Evolutionary conservation across 2,888 invertebrate species (phyloP).

Genomic region (Rhamphomyia laevipes): DNA sequence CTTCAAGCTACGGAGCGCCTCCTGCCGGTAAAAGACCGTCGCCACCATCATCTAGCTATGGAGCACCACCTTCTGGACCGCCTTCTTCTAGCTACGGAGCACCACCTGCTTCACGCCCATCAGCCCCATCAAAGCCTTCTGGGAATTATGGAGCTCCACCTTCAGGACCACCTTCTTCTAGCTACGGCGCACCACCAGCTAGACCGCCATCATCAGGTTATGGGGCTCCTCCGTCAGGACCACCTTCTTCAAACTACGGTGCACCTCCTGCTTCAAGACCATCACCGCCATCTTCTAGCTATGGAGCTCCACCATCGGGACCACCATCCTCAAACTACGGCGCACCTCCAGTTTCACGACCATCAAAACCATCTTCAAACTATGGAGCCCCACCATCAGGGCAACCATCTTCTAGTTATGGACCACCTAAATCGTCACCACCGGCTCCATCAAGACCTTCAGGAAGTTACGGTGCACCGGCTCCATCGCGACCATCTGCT

Average conservation of each 20-base stretch:
- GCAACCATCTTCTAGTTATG: constrained; percentile 35
- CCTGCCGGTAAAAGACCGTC: constrained; percentile 14
- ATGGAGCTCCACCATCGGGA: constrained; percentile 37
- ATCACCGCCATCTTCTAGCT: constrained; percentile 41
- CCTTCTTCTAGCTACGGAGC: constrained; percentile 21
- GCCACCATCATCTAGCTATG: constrained; percentile 40
- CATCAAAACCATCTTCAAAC: constrained; percentile 21
- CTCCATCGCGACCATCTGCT: constrained; percentile 17
- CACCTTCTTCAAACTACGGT: constrained; percentile 29
- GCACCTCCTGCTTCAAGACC: constrained; percentile 25
- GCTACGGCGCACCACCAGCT: constrained; percentile 33
- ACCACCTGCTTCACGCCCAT: constrained; percentile 22
- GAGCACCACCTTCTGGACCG: constrained; percentile 29
- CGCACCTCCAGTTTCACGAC: constrained; percentile 35
- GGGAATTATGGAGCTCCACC: constrained; percentile 37
- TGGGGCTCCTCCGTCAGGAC: constrained; percentile 25
- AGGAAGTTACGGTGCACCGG: constrained; percentile 28
- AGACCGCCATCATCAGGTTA: constrained; percentile 32
- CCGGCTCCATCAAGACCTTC: constrained; percentile 24
- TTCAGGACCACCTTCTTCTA: constrained; percentile 28
- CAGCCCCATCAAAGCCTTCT: constrained; percentile 28
- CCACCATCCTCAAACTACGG: constrained; percentile 30
- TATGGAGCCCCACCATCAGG: constrained; percentile 31
- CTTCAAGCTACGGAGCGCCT: constrained; percentile 35
- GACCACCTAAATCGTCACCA: constrained; percentile 33